A percentile compares a stretch with the other conserved stretches of the same genome.
Conservation (phyloP, 2,797 vertebrate species). For the Epinephelus malabaricus region DNA sequence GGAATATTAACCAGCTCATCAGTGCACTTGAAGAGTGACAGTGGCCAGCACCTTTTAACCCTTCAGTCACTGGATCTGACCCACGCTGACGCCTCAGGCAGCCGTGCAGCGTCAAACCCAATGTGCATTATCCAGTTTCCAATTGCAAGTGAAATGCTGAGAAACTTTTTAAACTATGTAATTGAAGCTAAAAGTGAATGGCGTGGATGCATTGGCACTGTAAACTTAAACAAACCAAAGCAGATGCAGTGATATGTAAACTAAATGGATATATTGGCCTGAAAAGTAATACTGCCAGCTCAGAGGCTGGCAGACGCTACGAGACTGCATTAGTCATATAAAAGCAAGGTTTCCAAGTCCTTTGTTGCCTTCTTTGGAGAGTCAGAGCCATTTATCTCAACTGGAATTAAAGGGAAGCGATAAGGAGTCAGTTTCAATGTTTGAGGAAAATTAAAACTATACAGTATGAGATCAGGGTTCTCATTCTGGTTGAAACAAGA, state of each 20-base stretch:
- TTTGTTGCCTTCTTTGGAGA: conserved; percentile 53
- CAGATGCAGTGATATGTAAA: conserved; percentile 58
- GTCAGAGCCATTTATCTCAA: conserved; percentile 56
- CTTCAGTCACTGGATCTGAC: conserved; percentile 43
- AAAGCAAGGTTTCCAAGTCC: conserved; percentile 54
- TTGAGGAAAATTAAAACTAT: conserved; percentile 17
- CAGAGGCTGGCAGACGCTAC: conserved; percentile 49
- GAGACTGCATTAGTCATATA: conserved; percentile 56
- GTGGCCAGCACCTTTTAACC: conserved; percentile 64
- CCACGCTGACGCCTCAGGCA: conserved; percentile 3
- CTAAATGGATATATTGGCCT: conserved; percentile 71
- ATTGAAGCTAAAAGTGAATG: conserved; percentile 32
- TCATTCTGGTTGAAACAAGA: conserved; percentile 45
- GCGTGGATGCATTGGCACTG: conserved; percentile 45
- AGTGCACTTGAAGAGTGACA: conserved; percentile 64
- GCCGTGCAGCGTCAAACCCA: background rate
- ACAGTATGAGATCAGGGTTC: conserved; percentile 49
- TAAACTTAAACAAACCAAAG: conserved; percentile 61
- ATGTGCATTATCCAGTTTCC: background rate
- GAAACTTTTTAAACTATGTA: conserved; percentile 30
- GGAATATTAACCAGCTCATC: conserved; percentile 76
- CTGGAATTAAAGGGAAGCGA: conserved; percentile 58
- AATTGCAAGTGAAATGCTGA: conserved; percentile 27
- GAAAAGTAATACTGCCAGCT: conserved; percentile 53
- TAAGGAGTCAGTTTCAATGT: conserved; percentile 42